phyloP scores from a whole-genome alignment of 2,888 invertebrate genomes.

The Napeogenes sylphis region DNA sequence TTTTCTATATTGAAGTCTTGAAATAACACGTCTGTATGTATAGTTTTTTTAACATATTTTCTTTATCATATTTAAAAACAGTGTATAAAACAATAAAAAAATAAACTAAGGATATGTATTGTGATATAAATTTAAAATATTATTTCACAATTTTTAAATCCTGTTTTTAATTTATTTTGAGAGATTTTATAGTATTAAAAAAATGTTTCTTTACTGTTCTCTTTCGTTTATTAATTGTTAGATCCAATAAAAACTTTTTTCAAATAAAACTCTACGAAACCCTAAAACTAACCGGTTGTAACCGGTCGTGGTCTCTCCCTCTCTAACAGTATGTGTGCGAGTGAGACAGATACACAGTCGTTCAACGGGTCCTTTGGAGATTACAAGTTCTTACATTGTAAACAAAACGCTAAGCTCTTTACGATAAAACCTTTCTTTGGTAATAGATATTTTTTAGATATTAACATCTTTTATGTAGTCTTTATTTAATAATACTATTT shows the following conservation, averaged over 20 bases:
- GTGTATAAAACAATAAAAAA: no score
- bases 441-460: not conserved
- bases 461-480: no score
- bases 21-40: no score
- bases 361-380: slow-evolving; percentile 3
- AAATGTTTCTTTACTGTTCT: no score
- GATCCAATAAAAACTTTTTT: no score
- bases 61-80: no score
- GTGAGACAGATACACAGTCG: not conserved
- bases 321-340: not conserved
- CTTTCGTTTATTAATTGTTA: no score
- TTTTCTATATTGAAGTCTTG: no score
- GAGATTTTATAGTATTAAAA: not conserved
- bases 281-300: slow-evolving; percentile 11
- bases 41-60: no score
- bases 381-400: slow-evolving; percentile 8
- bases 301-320: slow-evolving; percentile 5
- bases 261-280: not conserved
- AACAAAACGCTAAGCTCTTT: slow-evolving; percentile 9
- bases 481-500: no score
- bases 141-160: not conserved
- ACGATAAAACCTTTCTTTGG: slow-evolving; percentile 7
- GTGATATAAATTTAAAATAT: no score
- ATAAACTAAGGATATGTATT: no score
- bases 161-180: not conserved